Conservation (phyloP, 37 sponge, comb jelly and placozoan genomes). For the Chondrosia reniformis region DNA sequence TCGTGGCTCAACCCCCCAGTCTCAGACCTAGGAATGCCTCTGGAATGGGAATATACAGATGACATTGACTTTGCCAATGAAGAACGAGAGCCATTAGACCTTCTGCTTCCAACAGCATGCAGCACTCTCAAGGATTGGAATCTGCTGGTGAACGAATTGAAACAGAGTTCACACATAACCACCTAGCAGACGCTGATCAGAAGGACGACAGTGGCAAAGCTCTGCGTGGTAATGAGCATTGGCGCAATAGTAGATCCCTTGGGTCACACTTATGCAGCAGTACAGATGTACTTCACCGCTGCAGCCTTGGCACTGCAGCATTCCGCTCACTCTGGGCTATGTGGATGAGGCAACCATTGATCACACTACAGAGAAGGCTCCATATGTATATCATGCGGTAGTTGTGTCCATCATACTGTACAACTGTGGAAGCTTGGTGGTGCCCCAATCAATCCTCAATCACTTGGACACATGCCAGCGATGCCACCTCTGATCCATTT, state of each 20-base stretch:
- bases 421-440: slow-evolving; percentile 17
- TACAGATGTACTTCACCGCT: not conserved
- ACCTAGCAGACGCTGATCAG: slow-evolving; percentile 12
- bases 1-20: slow-evolving; percentile 14
- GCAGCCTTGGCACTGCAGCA: slow-evolving; percentile 5
- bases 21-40: slow-evolving; percentile 6
- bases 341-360: slow-evolving; percentile 11
- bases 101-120: not conserved
- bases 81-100: not conserved
- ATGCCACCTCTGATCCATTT: slow-evolving; percentile 5
- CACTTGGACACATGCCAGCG: slow-evolving; percentile 6
- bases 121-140: slow-evolving; percentile 20
- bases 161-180: slow-evolving; percentile 20
- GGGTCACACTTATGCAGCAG: slow-evolving; percentile 18
- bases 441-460: not conserved
- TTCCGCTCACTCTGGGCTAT: slow-evolving; percentile 7
- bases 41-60: slow-evolving; percentile 37
- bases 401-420: slow-evolving; percentile 10
- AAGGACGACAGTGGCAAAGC: slow-evolving; percentile 1
- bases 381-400: slow-evolving; percentile 10
- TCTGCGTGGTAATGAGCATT: slow-evolving; percentile 6
- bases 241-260: slow-evolving; percentile 24
- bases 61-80: slow-evolving; percentile 32
- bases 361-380: slow-evolving; percentile 4
- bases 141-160: slow-evolving; percentile 16